phyloP scores from a whole-genome alignment of 2,797 vertebrate species.

The Coranthus polyacanthus region DNA sequence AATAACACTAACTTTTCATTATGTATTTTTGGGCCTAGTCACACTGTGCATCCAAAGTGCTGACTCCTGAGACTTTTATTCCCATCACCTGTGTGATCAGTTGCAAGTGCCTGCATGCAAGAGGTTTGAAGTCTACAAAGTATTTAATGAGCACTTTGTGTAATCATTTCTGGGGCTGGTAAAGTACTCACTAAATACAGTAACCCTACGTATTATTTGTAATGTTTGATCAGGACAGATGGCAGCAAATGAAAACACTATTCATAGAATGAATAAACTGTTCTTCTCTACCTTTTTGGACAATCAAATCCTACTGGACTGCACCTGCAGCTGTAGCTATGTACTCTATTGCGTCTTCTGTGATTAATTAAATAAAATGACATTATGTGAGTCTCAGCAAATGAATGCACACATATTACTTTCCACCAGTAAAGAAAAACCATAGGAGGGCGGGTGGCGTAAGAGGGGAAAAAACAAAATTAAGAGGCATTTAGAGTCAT shows the following conservation, averaged over 20 bases:
- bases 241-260: too few relatives aligned
- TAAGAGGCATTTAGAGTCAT: constrained; percentile 54
- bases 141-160: not conserved
- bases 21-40: constrained; percentile 6
- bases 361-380: too few relatives aligned
- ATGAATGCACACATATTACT: constrained; percentile 24
- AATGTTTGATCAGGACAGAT: too few relatives aligned
- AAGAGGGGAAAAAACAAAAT: constrained; percentile 18
- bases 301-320: too few relatives aligned
- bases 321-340: too few relatives aligned
- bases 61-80: too few relatives aligned
- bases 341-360: too few relatives aligned
- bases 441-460: not conserved
- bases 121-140: not conserved
- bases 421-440: constrained; percentile 1
- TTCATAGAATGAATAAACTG: too few relatives aligned
- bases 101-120: not conserved
- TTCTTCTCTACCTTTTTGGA: too few relatives aligned
- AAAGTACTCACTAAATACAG: constrained; percentile 1
- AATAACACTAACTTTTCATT: not conserved
- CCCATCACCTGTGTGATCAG: not conserved
- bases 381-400: not conserved
- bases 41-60: too few relatives aligned
- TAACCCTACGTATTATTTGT: too few relatives aligned
- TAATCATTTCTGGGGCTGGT: too few relatives aligned